Percentiles rank a stretch among this genome's conserved stretches.
These are phyloP conservation scores for Lasioglossum zephyrum DNA, from an alignment of 2,888 invertebrate species.

Conservation along the genomic window DNA sequence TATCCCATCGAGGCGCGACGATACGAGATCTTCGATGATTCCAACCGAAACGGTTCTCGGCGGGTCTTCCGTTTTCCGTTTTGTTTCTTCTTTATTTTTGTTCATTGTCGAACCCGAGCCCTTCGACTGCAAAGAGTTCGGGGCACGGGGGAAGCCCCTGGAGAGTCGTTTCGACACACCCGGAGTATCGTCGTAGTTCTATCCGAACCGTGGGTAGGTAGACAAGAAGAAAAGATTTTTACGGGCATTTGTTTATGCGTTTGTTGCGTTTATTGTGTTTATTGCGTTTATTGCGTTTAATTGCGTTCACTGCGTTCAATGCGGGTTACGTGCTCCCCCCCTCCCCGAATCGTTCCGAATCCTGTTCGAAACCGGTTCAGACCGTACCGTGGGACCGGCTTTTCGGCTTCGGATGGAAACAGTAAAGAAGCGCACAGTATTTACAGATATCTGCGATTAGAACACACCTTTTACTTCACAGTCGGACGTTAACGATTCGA, in stretches of 20 bases:
- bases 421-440: constrained; percentile 55
- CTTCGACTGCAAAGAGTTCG: neutral
- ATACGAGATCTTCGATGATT: constrained; percentile 32
- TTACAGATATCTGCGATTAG: constrained; percentile 28
- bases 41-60: constrained; percentile 23
- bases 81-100: neutral
- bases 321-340: neutral
- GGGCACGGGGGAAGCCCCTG: neutral
- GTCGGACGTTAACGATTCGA: neutral
- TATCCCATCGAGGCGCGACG: neutral
- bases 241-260: constrained; percentile 8
- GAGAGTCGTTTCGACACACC: neutral
- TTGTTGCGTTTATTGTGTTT: constrained; percentile 1
- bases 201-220: neutral
- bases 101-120: neutral
- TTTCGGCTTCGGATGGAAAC: constrained; percentile 24
- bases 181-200: neutral
- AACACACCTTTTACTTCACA: neutral
- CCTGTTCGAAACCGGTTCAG: neutral
- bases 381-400: constrained; percentile 14
- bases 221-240: neutral
- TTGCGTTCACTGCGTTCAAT: neutral
- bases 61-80: neutral
- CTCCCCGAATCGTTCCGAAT: neutral
- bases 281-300: neutral